These are phyloP conservation scores for Anser brachyrhynchus DNA, from an alignment of 2,113 vertebrate species.

Conservation along the genomic window DNA sequence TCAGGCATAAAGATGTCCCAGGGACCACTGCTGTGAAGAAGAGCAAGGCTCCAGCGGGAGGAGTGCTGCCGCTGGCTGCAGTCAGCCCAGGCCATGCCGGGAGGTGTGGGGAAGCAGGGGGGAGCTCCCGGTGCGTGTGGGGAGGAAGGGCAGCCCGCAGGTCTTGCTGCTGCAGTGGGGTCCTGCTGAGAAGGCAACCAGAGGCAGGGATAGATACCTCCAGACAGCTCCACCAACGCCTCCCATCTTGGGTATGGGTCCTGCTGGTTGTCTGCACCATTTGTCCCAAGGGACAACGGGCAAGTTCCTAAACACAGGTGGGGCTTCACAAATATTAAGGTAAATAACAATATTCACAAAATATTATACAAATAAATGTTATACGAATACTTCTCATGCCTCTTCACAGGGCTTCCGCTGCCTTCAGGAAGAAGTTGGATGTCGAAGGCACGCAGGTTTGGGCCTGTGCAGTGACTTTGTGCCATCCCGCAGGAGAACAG, in stretches of 20 bases:
- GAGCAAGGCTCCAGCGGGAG: neutral
- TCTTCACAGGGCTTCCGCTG: neutral
- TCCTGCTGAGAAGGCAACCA: neutral
- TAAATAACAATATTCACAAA: too few relatives aligned
- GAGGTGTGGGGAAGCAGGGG: too few relatives aligned
- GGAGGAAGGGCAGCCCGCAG: too few relatives aligned
- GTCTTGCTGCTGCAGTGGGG: neutral
- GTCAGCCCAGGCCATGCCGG: neutral
- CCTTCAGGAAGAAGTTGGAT: neutral
- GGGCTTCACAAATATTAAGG: neutral
- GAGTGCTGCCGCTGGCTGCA: too few relatives aligned
- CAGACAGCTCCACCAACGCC: fast-evolving
- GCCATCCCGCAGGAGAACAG: neutral
- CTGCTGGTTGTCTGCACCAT: neutral
- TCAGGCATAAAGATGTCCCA: neutral
- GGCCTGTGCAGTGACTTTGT: conserved; percentile 15
- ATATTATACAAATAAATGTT: too few relatives aligned
- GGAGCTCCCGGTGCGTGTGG: neutral
- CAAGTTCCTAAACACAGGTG: neutral
- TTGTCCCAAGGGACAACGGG: fast-evolving
- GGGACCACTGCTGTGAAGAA: neutral
- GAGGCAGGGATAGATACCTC: neutral
- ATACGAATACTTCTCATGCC: neutral
- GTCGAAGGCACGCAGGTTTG: conserved; percentile 18
- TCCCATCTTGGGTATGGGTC: fast-evolving